Conservation (phyloP, 64 coral and sea anemone species). For the Catalaphyllia jardinei region DNA sequence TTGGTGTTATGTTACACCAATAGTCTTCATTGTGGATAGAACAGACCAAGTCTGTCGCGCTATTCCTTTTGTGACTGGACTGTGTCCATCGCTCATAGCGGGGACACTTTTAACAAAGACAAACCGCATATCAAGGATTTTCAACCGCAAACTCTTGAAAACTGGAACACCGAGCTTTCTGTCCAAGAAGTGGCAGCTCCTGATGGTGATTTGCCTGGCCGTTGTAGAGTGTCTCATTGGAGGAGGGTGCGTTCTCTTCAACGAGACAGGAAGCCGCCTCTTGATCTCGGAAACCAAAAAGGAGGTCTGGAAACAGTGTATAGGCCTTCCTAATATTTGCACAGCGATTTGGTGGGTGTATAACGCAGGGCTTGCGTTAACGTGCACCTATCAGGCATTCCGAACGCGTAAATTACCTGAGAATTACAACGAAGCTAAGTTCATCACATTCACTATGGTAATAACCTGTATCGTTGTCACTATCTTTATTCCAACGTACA, state of each 20-base stretch:
- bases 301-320: conserved; percentile 75
- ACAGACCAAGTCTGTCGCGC: conserved; percentile 54
- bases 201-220: conserved; percentile 69
- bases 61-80: conserved; percentile 66
- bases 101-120: conserved; percentile 87
- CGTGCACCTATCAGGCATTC: conserved; percentile 84
- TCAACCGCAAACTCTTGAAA: conserved; percentile 78
- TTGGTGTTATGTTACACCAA: conserved; percentile 71
- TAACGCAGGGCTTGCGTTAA: conserved; percentile 62
- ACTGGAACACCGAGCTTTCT: conserved; percentile 72
- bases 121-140: conserved; percentile 83
- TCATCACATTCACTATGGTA: conserved; percentile 85
- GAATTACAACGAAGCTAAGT: conserved; percentile 91
- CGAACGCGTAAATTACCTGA: conserved; percentile 78
- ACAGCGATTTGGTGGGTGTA: conserved; percentile 82
- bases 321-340: conserved; percentile 50
- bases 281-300: conserved; percentile 63
- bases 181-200: conserved; percentile 78
- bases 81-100: conserved; percentile 75
- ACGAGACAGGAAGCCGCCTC: conserved; percentile 48
- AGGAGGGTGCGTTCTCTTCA: conserved; percentile 24
- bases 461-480: conserved; percentile 87
- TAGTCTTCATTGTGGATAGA: conserved; percentile 66
- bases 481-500: conserved; percentile 81
- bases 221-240: conserved; percentile 70